Evolutionary conservation across 2,113 vertebrate species (phyloP).

Genomic region (Hepsetus odoe): DNA sequence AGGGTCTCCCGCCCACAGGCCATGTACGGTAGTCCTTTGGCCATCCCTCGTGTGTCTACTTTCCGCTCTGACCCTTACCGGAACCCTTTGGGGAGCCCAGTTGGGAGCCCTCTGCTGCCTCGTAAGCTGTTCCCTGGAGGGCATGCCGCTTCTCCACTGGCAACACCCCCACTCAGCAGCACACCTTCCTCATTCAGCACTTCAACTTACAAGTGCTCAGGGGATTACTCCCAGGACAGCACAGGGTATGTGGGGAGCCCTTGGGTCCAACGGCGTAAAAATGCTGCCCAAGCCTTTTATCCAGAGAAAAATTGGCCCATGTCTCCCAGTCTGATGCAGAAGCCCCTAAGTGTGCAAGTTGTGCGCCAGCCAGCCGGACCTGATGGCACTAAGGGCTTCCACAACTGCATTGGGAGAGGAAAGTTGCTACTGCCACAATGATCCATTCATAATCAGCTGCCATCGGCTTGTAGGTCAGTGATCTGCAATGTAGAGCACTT

Average conservation of each 20-base stretch:
- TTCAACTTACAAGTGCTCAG: conserved; percentile 11
- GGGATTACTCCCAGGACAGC: conserved; percentile 51
- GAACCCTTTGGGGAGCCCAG: conserved; percentile 18
- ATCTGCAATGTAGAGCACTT: conserved; percentile 11
- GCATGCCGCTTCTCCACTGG: conserved; percentile 40
- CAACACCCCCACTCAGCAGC: conserved; percentile 23
- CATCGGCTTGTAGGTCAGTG: not conserved
- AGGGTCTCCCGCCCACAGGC: conserved; percentile 33
- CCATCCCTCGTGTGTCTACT: conserved; percentile 31
- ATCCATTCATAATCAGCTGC: not conserved
- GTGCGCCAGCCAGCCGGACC: conserved; percentile 58
- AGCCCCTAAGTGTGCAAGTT: not conserved
- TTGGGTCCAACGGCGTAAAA: conserved; percentile 61
- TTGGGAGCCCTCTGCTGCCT: conserved; percentile 13
- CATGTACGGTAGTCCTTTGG: conserved; percentile 54
- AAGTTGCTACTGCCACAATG: conserved; percentile 56
- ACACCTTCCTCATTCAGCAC: conserved; percentile 25
- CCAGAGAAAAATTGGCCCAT: conserved; percentile 2
- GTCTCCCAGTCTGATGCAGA: not conserved
- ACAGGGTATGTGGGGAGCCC: conserved; percentile 38
- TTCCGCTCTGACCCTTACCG: conserved; percentile 29
- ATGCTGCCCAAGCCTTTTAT: conserved; percentile 40
- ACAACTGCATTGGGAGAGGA: conserved; percentile 60
- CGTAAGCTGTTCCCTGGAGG: conserved; percentile 47
- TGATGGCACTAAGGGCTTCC: conserved; percentile 57